Base-by-base conservation (phyloP, 2,888 invertebrate genomes). In the Vannuccia rotundouncinata region DNA sequence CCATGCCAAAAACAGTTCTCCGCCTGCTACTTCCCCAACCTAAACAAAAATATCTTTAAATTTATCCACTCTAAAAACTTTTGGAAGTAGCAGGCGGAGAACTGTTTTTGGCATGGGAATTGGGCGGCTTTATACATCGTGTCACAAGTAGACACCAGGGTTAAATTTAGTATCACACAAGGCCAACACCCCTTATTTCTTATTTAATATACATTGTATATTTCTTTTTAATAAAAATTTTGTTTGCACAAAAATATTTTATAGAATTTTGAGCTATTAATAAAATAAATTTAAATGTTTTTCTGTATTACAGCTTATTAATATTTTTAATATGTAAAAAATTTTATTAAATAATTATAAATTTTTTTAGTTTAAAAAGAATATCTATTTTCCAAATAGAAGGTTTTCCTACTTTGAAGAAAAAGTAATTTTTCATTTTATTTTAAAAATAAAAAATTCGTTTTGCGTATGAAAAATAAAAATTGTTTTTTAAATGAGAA, bases 391-490 rank as follows among this genome's bases (percentile, higher is more conserved):
- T n/a, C 10, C 10, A 66, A 66, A 66, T 66, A 22, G 66, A 66
- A 66, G 66, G 66, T 66, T 66, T 5, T 66, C 25, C 17, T 5
- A 66, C 66, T n/a, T 66, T 22, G 25, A 66, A n/a, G 66, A 66
- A n/a, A 66, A n/a, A n/a, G 66, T n/a, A 66, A 22, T 66, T 66
- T 66, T 66, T 5, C 10, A 22, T 66, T 5, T 66, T 66, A 5
- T 66, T 66, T 66, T 66, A n/a, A n/a, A 66, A 66, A 66, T 66
- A n/a, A n/a, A 66, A 66, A n/a, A n/a, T 66, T 66, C 25, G 66
- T n/a, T 66, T 66, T 22, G 10, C 25, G 25, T 66, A 66, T 66
- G 66, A 66, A 66, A 66, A 66, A 22, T n/a, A 66, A 66, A 66
- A 66, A 66, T 66, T 5, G 25, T 66, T 45, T 45, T 45, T 45